Percentiles rank a stretch among this genome's conserved stretches.
Evolutionary conservation across 2,888 invertebrate species (phyloP).

Genomic region (Euclidia mi): DNA sequence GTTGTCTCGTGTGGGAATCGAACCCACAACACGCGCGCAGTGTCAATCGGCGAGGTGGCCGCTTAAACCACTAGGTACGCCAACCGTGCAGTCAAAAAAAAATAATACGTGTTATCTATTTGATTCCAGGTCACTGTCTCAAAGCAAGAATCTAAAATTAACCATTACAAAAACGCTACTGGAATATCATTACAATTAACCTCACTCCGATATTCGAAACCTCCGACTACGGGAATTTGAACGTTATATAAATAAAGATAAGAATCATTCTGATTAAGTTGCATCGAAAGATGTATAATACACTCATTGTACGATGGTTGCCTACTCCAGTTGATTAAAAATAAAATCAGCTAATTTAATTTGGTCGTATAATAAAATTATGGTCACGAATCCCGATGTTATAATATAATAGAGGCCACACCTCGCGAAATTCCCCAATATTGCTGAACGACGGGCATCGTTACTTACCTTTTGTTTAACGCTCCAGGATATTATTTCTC

Average conservation of each 20-base stretch:
- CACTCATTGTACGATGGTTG: conserved; percentile 29
- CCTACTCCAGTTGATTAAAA: conserved; percentile 76
- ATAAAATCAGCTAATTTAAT: conserved; percentile 77
- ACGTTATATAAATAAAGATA: conserved; percentile 11
- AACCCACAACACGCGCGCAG: too few relatives aligned
- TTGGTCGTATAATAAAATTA: conserved; percentile 71
- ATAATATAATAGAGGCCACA: conserved; percentile 73
- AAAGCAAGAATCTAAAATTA: conserved; percentile 31
- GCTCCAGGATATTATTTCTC: conserved; percentile 82
- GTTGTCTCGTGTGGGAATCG: too few relatives aligned
- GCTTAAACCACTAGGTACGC: too few relatives aligned
- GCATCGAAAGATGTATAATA: too few relatives aligned
- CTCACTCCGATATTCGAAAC: conserved; percentile 17
- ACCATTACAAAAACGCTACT: conserved; percentile 36
- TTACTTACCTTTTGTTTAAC: conserved; percentile 84
- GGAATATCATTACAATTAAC: conserved; percentile 48
- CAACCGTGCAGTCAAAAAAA: too few relatives aligned
- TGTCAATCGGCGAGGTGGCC: too few relatives aligned
- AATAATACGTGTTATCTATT: conserved; percentile 12
- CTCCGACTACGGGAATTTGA: conserved; percentile 9
- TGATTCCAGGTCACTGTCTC: conserved; percentile 26
- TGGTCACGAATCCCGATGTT: conserved; percentile 67
- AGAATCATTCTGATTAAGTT: conserved; percentile 3
- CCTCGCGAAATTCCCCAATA: conserved; percentile 82
- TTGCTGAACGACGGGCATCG: conserved; percentile 78